A percentile compares a stretch with the other conserved stretches of the same genome.
Conservation (phyloP, 2,888 invertebrate species). For the Synergus japonicus region DNA sequence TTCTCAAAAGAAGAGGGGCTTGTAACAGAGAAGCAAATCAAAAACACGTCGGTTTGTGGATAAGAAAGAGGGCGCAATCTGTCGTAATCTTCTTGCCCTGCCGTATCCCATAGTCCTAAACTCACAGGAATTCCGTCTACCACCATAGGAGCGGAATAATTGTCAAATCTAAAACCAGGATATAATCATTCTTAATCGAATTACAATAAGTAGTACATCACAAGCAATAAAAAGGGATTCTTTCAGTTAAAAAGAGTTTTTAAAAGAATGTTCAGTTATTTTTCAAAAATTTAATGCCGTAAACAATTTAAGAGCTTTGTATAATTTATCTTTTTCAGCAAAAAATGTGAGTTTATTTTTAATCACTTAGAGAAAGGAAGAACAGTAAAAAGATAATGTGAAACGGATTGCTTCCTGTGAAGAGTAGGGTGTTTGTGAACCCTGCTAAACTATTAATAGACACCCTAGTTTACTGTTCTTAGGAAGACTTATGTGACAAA, state of each 20-base stretch:
- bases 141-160: slow-evolving; percentile 99
- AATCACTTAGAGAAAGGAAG: slow-evolving; percentile 55
- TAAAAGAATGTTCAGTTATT: neutral
- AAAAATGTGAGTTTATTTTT: slow-evolving; percentile 48
- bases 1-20: slow-evolving; percentile 99
- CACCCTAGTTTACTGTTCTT: slow-evolving; percentile 60
- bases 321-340: neutral
- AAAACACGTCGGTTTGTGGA: slow-evolving; percentile 99
- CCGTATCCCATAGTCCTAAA: slow-evolving; percentile 98
- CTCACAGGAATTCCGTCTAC: slow-evolving; percentile 98
- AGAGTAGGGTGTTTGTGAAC: slow-evolving; percentile 59
- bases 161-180: slow-evolving; percentile 89
- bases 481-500: slow-evolving; percentile 61
- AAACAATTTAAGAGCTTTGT: slow-evolving; percentile 8
- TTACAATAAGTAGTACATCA: neutral
- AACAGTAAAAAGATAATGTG: slow-evolving; percentile 62
- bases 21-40: slow-evolving; percentile 99
- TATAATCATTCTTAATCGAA: slow-evolving; percentile 13
- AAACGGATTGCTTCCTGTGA: slow-evolving; percentile 70
- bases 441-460: slow-evolving; percentile 69
- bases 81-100: slow-evolving; percentile 98
- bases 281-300: neutral
- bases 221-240: slow-evolving; percentile 43
- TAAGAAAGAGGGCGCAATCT: slow-evolving; percentile 96
- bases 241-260: slow-evolving; percentile 46